Evolutionary conservation across 1,140 invertebrate genomes (phyloP).

Genomic region (Saxidomus purpurata): DNA sequence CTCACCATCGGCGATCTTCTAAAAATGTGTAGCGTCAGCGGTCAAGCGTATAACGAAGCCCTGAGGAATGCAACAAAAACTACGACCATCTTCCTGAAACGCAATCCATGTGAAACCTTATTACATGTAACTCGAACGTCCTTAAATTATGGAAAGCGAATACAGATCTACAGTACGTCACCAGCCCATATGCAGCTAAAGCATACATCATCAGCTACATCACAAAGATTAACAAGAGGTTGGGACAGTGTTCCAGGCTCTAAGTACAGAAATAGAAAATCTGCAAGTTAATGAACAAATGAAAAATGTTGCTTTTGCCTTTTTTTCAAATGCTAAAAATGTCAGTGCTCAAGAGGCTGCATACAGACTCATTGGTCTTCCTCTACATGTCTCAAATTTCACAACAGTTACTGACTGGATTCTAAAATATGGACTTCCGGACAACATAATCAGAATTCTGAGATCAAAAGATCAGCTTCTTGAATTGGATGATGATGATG

Average conservation of each 20-base stretch:
- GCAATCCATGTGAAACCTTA: conserved; percentile 19
- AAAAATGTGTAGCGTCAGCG: conserved; percentile 19
- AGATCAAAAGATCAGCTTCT: conserved; percentile 43
- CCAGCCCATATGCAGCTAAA: conserved; percentile 57
- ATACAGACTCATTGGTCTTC: conserved; percentile 39
- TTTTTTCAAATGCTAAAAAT: conserved; percentile 54
- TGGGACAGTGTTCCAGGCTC: conserved; percentile 46
- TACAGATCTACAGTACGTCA: conserved; percentile 53
- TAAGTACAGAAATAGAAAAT: conserved; percentile 51
- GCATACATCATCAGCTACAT: conserved; percentile 48
- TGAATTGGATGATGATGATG: conserved; percentile 61
- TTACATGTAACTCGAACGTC: conserved; percentile 41
- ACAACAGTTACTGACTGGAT: conserved; percentile 52
- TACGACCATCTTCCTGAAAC: conserved; percentile 57
- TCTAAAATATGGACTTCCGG: conserved; percentile 44
- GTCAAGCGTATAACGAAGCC: conserved; percentile 43
- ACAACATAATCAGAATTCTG: conserved; percentile 62
- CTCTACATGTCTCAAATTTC: conserved; percentile 55
- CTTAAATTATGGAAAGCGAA: conserved; percentile 44
- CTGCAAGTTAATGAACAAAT: conserved; percentile 52
- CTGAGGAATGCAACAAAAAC: conserved; percentile 49
- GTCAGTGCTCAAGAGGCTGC: conserved; percentile 59
- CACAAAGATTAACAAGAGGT: conserved; percentile 56
- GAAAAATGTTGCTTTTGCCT: conserved; percentile 42
- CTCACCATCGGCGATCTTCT: conserved; percentile 41